Conservation (phyloP, 1,140 invertebrate genomes). For the Neuroterus valhalla region DNA sequence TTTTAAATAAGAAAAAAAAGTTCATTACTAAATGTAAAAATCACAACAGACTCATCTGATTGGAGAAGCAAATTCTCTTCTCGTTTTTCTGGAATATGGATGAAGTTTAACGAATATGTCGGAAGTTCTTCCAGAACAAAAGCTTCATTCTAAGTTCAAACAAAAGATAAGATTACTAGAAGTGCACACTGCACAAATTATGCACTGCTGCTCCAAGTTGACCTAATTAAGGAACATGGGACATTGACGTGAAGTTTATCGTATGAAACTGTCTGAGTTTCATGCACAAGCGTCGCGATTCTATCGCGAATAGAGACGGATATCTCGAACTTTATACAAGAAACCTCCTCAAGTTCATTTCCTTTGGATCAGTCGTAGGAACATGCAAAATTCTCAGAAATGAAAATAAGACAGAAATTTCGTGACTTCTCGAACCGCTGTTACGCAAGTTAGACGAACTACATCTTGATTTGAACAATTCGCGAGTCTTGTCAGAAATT, state of each 20-base stretch:
- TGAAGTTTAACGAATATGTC: neutral
- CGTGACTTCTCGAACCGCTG: neutral
- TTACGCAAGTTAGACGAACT: neutral
- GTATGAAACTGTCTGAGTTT: slow-evolving; percentile 10
- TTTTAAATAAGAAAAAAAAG: too few relatives aligned
- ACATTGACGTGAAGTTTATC: slow-evolving; percentile 20
- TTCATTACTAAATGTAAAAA: too few relatives aligned
- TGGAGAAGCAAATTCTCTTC: neutral
- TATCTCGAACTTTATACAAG: slow-evolving; percentile 10
- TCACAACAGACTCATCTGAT: too few relatives aligned
- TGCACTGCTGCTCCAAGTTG: neutral
- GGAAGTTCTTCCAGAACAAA: neutral
- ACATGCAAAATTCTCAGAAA: neutral
- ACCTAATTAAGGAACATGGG: neutral
- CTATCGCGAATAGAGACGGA: slow-evolving; percentile 11
- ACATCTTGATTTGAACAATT: too few relatives aligned
- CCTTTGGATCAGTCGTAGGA: slow-evolving; percentile 13
- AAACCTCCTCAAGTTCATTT: slow-evolving; percentile 16
- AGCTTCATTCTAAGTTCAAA: slow-evolving; percentile 7
- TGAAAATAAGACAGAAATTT: slow-evolving; percentile 29
- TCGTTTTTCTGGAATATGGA: neutral
- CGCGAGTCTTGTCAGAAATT: too few relatives aligned
- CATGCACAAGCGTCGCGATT: slow-evolving; percentile 19
- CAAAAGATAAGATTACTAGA: neutral
- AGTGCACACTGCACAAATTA: neutral